Conservation (phyloP, 2,797 vertebrate genomes). For the Orientallactaga sibirica region DNA sequence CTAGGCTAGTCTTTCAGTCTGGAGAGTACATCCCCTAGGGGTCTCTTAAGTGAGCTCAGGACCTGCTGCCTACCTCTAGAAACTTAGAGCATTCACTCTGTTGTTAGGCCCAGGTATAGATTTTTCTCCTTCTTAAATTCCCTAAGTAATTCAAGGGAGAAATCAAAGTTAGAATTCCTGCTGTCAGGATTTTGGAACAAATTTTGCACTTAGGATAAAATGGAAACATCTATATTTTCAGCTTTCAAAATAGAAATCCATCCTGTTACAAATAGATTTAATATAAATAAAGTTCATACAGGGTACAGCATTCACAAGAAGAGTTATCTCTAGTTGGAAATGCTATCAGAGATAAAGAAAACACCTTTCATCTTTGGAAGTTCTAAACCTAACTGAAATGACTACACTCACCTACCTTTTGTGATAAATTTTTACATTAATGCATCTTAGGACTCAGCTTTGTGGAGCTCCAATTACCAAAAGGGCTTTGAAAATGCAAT, state of each 20-base stretch:
- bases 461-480: constrained; percentile 69
- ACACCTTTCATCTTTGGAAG: constrained; percentile 46
- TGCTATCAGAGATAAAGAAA: background rate
- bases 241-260: constrained; percentile 39
- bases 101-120: background rate
- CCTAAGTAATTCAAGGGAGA: background rate
- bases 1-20: background rate
- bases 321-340: constrained; percentile 22
- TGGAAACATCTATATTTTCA: constrained; percentile 23
- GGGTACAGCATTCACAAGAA: background rate
- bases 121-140: background rate
- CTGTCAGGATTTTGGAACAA: constrained; percentile 15
- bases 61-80: background rate
- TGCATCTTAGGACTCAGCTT: constrained; percentile 70
- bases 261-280: background rate
- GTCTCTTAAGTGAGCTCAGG: background rate
- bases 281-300: background rate
- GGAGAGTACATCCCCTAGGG: background rate
- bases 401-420: constrained; percentile 67
- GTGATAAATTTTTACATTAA: constrained; percentile 79
- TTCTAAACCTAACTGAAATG: constrained; percentile 60
- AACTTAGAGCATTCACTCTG: background rate
- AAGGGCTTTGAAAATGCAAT: constrained; percentile 58
- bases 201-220: constrained; percentile 55
- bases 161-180: background rate